phyloP scores from a whole-genome alignment of 2,797 vertebrate genomes.

The Neopelma chrysocephalum region DNA sequence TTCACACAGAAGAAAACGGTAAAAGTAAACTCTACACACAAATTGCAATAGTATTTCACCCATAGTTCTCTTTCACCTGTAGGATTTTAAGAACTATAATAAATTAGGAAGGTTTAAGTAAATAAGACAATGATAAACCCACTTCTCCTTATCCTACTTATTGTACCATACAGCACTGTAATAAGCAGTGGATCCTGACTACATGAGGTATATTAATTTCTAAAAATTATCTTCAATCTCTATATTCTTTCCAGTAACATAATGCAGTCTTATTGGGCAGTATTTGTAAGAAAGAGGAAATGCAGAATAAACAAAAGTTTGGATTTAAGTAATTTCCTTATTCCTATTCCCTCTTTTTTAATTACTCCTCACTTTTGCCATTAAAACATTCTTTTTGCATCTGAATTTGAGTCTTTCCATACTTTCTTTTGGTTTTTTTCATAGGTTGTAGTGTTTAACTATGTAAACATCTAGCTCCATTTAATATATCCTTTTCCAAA shows the following conservation, averaged over 20 bases:
- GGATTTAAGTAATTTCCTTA: background rate
- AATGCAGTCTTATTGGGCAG: background rate
- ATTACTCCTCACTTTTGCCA: background rate
- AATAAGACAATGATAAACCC: background rate
- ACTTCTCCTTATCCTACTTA: background rate
- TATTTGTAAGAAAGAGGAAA: background rate
- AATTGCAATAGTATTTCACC: background rate
- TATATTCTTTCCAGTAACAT: background rate
- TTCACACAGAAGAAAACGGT: background rate
- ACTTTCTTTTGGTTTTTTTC: background rate
- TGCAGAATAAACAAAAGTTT: background rate
- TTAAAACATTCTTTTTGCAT: background rate
- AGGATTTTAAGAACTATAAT: background rate
- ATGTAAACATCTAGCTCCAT: background rate
- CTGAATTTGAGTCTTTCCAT: background rate
- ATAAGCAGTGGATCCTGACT: background rate
- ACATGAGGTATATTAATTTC: background rate
- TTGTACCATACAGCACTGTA: accelerated
- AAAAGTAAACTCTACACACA: background rate
- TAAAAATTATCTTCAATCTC: background rate
- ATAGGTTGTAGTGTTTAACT: background rate
- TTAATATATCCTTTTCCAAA: background rate
- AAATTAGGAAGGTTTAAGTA: background rate
- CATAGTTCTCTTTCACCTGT: background rate
- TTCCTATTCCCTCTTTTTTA: background rate